Evolutionary conservation across 2,888 invertebrate genomes (phyloP), one percentile per base, ranked within the genome.

Genomic region (Drosophila multiciliata): DNA sequence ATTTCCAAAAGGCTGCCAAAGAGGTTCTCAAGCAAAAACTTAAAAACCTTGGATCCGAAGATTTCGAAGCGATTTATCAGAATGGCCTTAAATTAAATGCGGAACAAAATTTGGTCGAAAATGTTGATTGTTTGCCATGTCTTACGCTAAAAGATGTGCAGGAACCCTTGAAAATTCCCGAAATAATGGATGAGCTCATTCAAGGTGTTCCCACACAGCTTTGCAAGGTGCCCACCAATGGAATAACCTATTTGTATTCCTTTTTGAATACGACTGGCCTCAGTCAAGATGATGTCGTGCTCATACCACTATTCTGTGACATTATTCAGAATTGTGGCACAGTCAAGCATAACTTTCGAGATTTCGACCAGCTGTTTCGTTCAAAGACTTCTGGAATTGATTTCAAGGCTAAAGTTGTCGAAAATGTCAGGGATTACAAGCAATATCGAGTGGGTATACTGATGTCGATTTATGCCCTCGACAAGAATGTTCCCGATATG

Each of bases 241-340:
- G 96, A 20, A 95, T 99, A 5, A 96, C 96, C 1, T 98, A 99
- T 92, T 96, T 98, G 72, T 95, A 96, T 87, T 96, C 96, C 26
- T 93, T 98, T 11, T 91, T 97, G 8, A 96, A 96, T 85, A 96
- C 96, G 0, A 94, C 95, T 5, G 93, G 94, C 9, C 92, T 99
- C n/a, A 94, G 95, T 5, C 93, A 94, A 0, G 95, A 96, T 52
- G 95, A 97, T 65, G 95, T 96, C 80, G 94, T 95, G 75, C 93
- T 97, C 15, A 90, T 98, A 17, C 98, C 98, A 0, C 94, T 98
- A 53, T 98, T 99, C 91, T 96, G 96, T 87, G 95, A 95, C 75
- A 94, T 98, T 7, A 94, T 97, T 9, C 96, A 96, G 58, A 97
- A 96, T 92, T 96, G 99, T 95, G 98, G 98, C 62, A 98, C 98